phyloP scores from a whole-genome alignment of 2,113 vertebrate species.

The Grammatotria lemairii region DNA sequence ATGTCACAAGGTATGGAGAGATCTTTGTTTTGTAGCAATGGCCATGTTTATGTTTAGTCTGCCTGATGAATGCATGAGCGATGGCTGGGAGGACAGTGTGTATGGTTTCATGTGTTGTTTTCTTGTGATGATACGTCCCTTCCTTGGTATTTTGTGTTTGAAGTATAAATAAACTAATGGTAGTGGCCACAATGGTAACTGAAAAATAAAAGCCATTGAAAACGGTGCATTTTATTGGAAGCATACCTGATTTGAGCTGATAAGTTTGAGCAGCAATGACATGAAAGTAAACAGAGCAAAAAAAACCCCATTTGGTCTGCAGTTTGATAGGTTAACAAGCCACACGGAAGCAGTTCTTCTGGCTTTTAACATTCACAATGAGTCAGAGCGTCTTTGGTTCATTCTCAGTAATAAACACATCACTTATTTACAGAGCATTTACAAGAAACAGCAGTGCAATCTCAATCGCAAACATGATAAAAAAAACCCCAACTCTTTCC shows the following conservation, averaged over 20 bases:
- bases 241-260: slow-evolving; percentile 17
- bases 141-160: background rate
- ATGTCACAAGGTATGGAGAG: background rate
- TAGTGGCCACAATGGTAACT: background rate
- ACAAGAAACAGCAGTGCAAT: slow-evolving; percentile 48
- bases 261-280: background rate
- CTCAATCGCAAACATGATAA: background rate
- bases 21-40: background rate
- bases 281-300: background rate
- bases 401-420: slow-evolving; percentile 24
- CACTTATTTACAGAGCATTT: slow-evolving; percentile 59
- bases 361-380: slow-evolving; percentile 14
- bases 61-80: background rate
- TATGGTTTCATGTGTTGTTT: background rate
- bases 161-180: background rate
- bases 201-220: background rate
- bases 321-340: background rate
- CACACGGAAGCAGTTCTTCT: background rate
- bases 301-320: background rate
- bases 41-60: background rate
- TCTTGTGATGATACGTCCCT: background rate
- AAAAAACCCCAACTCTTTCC: background rate
- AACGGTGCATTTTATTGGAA: slow-evolving; percentile 26
- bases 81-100: background rate
- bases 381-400: slow-evolving; percentile 67